phyloP scores from a whole-genome alignment of 2,888 invertebrate genomes.

The Leucoma salicis region DNA sequence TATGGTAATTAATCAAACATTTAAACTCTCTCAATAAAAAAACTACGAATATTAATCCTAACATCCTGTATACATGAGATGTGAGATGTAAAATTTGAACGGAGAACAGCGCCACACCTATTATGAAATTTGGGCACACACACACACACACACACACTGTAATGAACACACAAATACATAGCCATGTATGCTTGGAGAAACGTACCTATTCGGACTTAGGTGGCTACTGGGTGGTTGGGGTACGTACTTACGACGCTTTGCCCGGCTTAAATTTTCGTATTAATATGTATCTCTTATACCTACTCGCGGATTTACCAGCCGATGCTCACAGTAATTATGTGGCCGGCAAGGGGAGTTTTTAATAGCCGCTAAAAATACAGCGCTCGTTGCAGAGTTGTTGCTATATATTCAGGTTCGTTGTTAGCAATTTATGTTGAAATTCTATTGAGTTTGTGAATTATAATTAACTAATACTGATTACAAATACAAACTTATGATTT shows the following conservation, averaged over 20 bases:
- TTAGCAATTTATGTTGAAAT: too few species aligned
- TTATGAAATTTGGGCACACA: slow-evolving; percentile 77
- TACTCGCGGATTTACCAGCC: slow-evolving; percentile 65
- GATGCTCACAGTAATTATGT: slow-evolving; percentile 61
- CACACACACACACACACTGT: slow-evolving; percentile 49
- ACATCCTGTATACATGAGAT: slow-evolving; percentile 64
- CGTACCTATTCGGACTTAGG: slow-evolving; percentile 66
- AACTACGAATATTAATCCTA: neutral
- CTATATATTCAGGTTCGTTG: neutral
- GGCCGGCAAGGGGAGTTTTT: slow-evolving; percentile 43
- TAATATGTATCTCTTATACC: slow-evolving; percentile 73
- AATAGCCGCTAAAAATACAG: slow-evolving; percentile 38
- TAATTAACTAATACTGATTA: too few species aligned
- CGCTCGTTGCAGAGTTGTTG: slow-evolving; percentile 8
- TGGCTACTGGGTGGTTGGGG: slow-evolving; percentile 58
- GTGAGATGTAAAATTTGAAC: slow-evolving; percentile 80
- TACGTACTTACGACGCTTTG: slow-evolving; percentile 67
- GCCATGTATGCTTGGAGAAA: slow-evolving; percentile 29
- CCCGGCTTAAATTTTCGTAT: slow-evolving; percentile 77
- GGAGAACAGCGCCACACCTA: slow-evolving; percentile 72
- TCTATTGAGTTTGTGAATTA: too few species aligned
- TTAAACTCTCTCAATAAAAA: neutral
- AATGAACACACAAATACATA: slow-evolving; percentile 48
- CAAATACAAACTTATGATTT: too few species aligned
- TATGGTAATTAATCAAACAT: too few species aligned